These are phyloP conservation scores for Sabatieria punctata DNA, from an alignment of 2,888 invertebrate genomes.

Conservation along the genomic window DNA sequence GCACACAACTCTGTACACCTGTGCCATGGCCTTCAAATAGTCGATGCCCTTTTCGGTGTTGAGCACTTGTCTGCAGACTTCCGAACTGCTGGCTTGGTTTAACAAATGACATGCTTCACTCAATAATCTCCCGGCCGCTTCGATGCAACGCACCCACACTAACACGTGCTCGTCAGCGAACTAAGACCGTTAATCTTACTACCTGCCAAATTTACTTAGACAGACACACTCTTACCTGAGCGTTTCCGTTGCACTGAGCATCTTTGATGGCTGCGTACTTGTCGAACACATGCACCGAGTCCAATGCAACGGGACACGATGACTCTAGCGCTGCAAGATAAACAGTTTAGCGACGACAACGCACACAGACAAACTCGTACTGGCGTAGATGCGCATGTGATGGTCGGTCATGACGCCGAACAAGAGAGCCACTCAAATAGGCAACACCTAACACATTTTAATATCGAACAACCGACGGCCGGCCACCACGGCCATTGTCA, in stretches of 20 bases:
- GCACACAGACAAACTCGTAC: too few species aligned
- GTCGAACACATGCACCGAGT: not conserved
- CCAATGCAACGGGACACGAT: not conserved
- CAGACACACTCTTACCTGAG: too few species aligned
- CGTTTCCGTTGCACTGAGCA: not conserved
- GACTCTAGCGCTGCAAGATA: too few species aligned
- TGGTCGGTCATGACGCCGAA: too few species aligned
- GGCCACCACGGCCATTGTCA: too few species aligned
- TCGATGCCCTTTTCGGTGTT: not conserved
- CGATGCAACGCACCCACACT: not conserved
- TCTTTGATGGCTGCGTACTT: slow-evolving; percentile 5
- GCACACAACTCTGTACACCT: slow-evolving; percentile 7
- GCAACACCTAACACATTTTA: too few species aligned
- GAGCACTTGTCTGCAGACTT: not conserved
- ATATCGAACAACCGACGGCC: too few species aligned
- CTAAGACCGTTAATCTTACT: too few species aligned
- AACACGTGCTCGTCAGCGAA: not conserved
- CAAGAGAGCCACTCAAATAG: too few species aligned
- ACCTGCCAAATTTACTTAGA: too few species aligned
- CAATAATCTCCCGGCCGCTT: slow-evolving; percentile 20
- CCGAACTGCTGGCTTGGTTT: not conserved
- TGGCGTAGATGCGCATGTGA: too few species aligned
- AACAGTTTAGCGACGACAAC: too few species aligned
- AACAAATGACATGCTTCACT: not conserved
- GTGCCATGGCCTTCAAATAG: not conserved